Percentiles rank a stretch among this genome's conserved stretches.
Conservation (phyloP, 2,888 invertebrate genomes). For the Tineola bisselliella region DNA sequence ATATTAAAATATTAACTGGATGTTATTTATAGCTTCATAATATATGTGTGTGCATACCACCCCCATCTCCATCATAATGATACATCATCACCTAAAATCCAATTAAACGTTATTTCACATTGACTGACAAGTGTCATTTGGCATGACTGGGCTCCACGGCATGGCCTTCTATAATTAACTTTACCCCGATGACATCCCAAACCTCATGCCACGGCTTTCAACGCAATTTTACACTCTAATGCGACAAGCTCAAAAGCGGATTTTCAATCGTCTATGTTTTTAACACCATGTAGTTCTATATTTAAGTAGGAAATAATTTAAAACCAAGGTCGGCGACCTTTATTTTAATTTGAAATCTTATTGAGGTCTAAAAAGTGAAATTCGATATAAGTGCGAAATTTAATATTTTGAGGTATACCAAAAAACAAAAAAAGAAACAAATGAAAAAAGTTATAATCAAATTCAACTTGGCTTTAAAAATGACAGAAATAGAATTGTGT, state of each 20-base stretch:
- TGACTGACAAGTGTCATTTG: conserved; percentile 11
- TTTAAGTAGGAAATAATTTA: not conserved
- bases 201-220: not conserved
- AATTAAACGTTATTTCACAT: not conserved
- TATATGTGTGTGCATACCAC: no score
- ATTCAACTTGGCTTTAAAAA: no score
- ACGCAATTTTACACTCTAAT: not conserved
- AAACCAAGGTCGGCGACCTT: not conserved
- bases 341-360: not conserved
- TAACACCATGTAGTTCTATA: not conserved
- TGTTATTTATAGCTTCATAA: no score
- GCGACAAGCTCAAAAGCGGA: not conserved
- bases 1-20: no score
- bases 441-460: no score
- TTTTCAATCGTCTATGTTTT: not conserved
- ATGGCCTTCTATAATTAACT: conserved; percentile 5
- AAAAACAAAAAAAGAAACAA: no score
- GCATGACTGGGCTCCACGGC: not conserved
- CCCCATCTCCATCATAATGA: not conserved
- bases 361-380: no score
- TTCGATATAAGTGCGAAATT: no score
- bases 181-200: not conserved
- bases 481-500: no score
- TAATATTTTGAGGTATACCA: no score
- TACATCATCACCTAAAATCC: conserved; percentile 1